Evolutionary conservation across 2,888 invertebrate genomes (phyloP), one percentile per base, ranked within the genome.

Genomic region (Candidula unifasciata): DNA sequence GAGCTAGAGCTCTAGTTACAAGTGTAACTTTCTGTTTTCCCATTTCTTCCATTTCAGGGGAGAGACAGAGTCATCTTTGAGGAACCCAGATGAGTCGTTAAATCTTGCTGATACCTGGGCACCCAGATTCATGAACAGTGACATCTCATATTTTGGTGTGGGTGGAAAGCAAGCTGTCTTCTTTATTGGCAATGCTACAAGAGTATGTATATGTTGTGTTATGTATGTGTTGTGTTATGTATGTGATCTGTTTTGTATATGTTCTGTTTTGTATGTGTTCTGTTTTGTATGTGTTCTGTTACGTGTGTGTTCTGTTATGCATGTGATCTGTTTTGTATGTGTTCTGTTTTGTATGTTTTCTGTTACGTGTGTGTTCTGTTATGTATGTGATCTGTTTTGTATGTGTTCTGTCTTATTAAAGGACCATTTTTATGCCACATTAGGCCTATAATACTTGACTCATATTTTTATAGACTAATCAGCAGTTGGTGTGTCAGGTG

Each of bases 141-240:
- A 94, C 84, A 93, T 94, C 54, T 94, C 94, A 0, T 94, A 93
- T 88, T 93, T 94, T 89, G 93, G 93, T 60, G 94, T 94, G 0
- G 93, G 94, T 24, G 94, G 93, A 8, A 94, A 94, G 18, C 93
- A 93, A 85, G 93, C 93, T 54, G 90, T 93, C 57, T 94, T 94
- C 90, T 93, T 92, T 85, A 93, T 94, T 80, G 94, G 94, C 54
- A 91, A 88, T 44, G 88, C 93, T 2, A 92, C 92, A 21, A 87
- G 92, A 89, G 93, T 93, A 87, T 87, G 91, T 85, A 8, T 18
- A 18, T 60, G 21, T 60, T 60, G 21, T 60, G 21, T 60, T n/a
- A 1, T 21, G 21, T n/a, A 5, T 60, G 5, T 60, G 60, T 6
- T 16, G 21, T 60, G 10, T 21, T 60, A 24, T 16, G 18, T 21